Base-by-base conservation (phyloP, 64 coral and sea anemone genomes). In the Pocillopora verrucosa region DNA sequence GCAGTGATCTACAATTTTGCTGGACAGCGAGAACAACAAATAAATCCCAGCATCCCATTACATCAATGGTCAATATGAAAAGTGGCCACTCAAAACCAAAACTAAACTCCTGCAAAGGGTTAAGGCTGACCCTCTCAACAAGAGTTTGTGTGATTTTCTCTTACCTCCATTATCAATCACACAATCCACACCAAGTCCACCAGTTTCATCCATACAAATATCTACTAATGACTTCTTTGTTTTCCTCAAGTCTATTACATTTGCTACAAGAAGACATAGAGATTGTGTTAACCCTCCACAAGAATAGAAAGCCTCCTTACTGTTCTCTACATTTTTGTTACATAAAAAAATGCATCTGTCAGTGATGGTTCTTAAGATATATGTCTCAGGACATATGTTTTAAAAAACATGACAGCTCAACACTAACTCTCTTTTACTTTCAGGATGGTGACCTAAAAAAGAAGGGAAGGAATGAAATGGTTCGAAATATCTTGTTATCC, bases 101-200 rank as follows among this genome's bases (percentile, higher is more conserved):
- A 30, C 30, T 30, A 30, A 30, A 30, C 30, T 30, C 30, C 30
- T 30, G 30, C 16, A 19, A 20, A 22, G 22, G 4, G 64, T 20
- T 45, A 9, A 51, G 24, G 11, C 36, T 16, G 25, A 74, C 16
- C 14, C 26, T 11, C 36, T 30, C 24, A 63, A 36, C 12, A 51
- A 17, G 1, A 58, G 19, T 13, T 67, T 6, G 36, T 25, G 56
- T 72, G 14, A 70, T 34, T 22, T 10, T 19, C 16, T 88, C 58
- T 11, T 80, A 99, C 97, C 97, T 93, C 96, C 96, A 93, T 93
- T 95, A 72, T 99, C 96, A 89, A 99, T 86, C 84, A 99, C 83
- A 59, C 96, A 98, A 60, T 98, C 97, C 25, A 99, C 87, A 59
- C 97, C 97, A 69, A 92, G 84, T 13, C 97, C 97, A 65, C 90